Percentiles rank a stretch among this genome's conserved stretches.
Conservation (phyloP, 2,797 vertebrate genomes). For the Myripristis murdjan region DNA sequence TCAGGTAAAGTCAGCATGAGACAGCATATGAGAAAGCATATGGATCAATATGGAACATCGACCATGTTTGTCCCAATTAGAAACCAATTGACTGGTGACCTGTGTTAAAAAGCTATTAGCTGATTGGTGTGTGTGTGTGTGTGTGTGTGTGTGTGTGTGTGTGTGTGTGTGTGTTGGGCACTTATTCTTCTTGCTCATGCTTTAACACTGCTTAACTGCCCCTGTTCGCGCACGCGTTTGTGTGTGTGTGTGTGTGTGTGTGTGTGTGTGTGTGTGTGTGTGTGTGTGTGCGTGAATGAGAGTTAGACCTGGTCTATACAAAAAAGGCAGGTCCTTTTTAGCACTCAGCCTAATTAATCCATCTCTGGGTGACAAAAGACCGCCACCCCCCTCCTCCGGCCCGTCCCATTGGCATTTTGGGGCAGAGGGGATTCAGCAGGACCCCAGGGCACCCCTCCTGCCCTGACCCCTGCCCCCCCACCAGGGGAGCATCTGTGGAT, state of each 20-base stretch:
- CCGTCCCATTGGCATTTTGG: constrained; percentile 82
- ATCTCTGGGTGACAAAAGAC: constrained; percentile 73
- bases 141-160: constrained; percentile 13
- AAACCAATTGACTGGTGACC: constrained; percentile 60
- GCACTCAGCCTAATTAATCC: constrained; percentile 84
- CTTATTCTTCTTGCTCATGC: constrained; percentile 27
- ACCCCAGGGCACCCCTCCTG: constrained; percentile 80
- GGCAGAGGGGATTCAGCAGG: constrained; percentile 75
- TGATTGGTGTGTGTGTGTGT: constrained; percentile 55
- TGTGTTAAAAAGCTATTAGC: constrained; percentile 69
- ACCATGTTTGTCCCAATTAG: constrained; percentile 42
- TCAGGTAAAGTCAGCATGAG: background rate
- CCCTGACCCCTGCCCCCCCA: constrained; percentile 84
- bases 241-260: too few relatives aligned
- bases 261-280: constrained; percentile 28
- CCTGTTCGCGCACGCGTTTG: too few relatives aligned
- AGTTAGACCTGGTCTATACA: constrained; percentile 45
- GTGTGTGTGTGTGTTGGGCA: background rate
- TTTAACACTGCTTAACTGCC: constrained; percentile 15
- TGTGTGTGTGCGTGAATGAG: too few relatives aligned
- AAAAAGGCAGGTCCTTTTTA: constrained; percentile 63
- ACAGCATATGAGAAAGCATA: background rate
- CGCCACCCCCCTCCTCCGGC: constrained; percentile 60
- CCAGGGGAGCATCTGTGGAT: constrained; percentile 87
- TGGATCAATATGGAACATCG: constrained; percentile 44